Conservation (phyloP, 1,140 invertebrate genomes). For the Lordiphosa stackelbergi region DNA sequence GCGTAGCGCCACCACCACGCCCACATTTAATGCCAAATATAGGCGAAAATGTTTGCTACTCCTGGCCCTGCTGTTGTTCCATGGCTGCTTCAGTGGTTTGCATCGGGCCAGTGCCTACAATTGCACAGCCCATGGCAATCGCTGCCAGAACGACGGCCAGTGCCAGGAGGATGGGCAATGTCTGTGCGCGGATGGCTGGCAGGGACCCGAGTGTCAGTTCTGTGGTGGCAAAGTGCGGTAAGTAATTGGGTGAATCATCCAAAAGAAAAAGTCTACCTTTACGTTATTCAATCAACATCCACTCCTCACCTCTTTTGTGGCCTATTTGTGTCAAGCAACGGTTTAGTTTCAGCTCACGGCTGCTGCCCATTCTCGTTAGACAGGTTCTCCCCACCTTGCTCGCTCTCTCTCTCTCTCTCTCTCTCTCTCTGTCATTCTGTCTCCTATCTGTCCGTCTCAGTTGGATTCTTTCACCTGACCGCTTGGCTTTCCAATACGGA, state of each 20-base stretch:
- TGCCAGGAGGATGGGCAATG: constrained; percentile 90
- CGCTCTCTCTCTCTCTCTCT: constrained; percentile 8
- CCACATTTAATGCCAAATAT: constrained; percentile 75
- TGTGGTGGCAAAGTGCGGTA: constrained; percentile 95
- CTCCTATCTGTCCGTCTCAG: constrained; percentile 15
- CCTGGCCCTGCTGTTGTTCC: constrained; percentile 61
- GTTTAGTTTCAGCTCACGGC: constrained; percentile 51
- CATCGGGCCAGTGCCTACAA: constrained; percentile 68
- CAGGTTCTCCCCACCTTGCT: constrained; percentile 39
- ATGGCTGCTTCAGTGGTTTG: constrained; percentile 64
- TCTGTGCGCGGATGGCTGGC: constrained; percentile 93
- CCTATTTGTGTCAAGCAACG: constrained; percentile 73
- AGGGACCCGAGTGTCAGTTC: constrained; percentile 90
- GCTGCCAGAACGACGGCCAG: constrained; percentile 83
- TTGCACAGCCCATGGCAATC: constrained; percentile 73
- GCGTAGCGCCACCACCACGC: constrained; percentile 46
- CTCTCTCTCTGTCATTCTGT: not conserved
- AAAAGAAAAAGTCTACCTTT: constrained; percentile 24
- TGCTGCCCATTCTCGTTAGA: constrained; percentile 58
- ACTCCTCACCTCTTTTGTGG: constrained; percentile 17
- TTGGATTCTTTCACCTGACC: constrained; percentile 39
- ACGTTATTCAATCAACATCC: constrained; percentile 48
- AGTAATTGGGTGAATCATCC: constrained; percentile 63
- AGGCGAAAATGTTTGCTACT: constrained; percentile 73
- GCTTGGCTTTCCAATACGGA: constrained; percentile 31